phyloP scores from a whole-genome alignment of 2,113 vertebrate species.

The Podarcis raffonei region DNA sequence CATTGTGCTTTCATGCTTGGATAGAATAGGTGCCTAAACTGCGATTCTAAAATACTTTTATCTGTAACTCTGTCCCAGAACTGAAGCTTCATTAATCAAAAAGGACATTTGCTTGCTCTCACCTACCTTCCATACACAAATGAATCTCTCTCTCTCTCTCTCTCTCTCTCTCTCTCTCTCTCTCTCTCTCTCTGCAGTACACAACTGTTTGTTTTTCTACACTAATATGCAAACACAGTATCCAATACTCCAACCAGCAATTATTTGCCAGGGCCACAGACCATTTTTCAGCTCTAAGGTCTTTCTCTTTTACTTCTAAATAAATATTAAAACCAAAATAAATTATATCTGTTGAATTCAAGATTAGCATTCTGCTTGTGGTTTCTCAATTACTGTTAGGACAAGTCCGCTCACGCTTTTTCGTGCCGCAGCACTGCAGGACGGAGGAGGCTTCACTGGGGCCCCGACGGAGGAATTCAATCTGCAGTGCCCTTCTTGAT shows the following conservation, averaged over 20 bases:
- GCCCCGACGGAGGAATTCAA: too few relatives aligned
- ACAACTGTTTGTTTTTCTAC: background rate
- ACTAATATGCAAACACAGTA: background rate
- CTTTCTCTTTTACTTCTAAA: background rate
- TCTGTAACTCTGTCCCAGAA: background rate
- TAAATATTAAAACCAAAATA: background rate
- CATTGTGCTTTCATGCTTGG: background rate
- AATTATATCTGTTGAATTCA: background rate
- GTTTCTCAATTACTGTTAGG: background rate
- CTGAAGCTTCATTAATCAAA: background rate
- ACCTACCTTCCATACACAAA: fast-evolving
- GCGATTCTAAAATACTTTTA: background rate
- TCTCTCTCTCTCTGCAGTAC: background rate
- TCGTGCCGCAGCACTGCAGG: too few relatives aligned
- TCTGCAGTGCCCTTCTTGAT: too few relatives aligned
- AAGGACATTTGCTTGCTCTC: background rate
- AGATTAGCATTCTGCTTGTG: background rate
- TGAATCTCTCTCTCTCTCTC: background rate
- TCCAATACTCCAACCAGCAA: background rate
- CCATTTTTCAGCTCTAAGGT: background rate
- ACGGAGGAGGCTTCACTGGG: too few relatives aligned
- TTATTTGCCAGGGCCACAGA: background rate
- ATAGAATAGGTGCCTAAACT: background rate
- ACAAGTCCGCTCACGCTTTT: background rate
- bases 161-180: background rate